These are phyloP conservation scores for Craseonycteris thonglongyai DNA, from an alignment of 2,113 vertebrate genomes.

Conservation along the genomic window DNA sequence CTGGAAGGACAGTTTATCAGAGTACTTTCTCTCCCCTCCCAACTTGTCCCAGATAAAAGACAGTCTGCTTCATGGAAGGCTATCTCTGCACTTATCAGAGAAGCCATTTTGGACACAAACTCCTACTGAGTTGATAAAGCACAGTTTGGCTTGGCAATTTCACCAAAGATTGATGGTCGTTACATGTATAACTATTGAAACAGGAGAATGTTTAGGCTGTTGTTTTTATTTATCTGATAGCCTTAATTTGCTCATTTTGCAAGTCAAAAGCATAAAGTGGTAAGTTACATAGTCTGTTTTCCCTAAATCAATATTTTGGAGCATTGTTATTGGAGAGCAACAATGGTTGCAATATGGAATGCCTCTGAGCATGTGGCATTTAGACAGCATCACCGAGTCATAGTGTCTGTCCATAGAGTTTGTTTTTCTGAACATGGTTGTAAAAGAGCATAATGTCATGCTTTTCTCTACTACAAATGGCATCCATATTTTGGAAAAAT, in stretches of 20 bases:
- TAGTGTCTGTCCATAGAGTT: background rate
- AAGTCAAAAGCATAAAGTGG: background rate
- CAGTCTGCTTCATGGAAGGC: background rate
- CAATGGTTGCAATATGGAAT: background rate
- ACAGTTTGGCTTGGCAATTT: conserved; percentile 34
- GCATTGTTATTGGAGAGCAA: background rate
- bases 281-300: background rate
- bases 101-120: background rate
- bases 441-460: background rate
- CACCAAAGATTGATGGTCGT: conserved; percentile 20
- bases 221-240: background rate
- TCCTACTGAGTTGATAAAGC: background rate
- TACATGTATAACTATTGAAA: background rate
- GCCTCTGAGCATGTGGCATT: background rate
- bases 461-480: background rate
- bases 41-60: background rate
- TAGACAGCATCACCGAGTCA: background rate
- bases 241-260: background rate
- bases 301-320: background rate
- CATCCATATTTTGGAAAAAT: background rate
- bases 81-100: background rate
- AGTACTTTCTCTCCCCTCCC: background rate
- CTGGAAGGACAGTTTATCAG: conserved; percentile 24
- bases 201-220: background rate
- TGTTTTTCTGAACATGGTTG: background rate